Percentiles rank a stretch among this genome's conserved stretches.
These are phyloP conservation scores for Hypomesus transpacificus DNA, from an alignment of 2,113 vertebrate species.

Conservation along the genomic window DNA sequence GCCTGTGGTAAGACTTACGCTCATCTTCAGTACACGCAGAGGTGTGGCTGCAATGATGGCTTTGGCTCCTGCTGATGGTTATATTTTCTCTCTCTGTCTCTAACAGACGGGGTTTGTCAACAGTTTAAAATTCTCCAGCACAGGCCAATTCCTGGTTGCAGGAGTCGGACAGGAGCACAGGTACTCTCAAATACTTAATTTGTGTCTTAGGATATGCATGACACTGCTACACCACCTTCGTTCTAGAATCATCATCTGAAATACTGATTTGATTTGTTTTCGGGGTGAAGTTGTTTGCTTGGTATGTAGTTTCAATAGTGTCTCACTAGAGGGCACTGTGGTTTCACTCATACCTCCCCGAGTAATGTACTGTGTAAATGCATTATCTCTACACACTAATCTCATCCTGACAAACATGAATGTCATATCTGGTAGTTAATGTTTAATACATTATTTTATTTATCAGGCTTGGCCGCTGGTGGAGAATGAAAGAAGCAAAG, in stretches of 20 bases:
- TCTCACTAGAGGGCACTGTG: slow-evolving; percentile 50
- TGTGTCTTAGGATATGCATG: background rate
- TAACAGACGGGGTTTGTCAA: slow-evolving; percentile 86
- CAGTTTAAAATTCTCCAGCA: slow-evolving; percentile 87
- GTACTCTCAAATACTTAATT: slow-evolving; percentile 55
- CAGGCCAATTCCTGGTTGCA: slow-evolving; percentile 87
- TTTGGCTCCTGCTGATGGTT: background rate
- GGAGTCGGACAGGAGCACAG: slow-evolving; percentile 95
- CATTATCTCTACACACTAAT: background rate
- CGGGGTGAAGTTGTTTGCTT: background rate
- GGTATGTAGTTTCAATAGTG: background rate
- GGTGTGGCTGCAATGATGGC: background rate
- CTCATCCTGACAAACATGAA: background rate
- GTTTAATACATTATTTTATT: slow-evolving; percentile 21
- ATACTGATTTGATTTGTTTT: background rate
- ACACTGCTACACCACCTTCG: background rate
- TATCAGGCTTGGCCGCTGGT: slow-evolving; percentile 74
- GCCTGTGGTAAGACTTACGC: slow-evolving; percentile 75
- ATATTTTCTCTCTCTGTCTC: background rate
- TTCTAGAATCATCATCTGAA: background rate
- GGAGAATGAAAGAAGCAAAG: slow-evolving; percentile 74
- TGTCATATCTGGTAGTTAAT: background rate
- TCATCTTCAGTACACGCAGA: background rate
- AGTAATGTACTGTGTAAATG: background rate
- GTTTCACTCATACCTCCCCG: background rate